Evolutionary conservation across 2,888 invertebrate genomes (phyloP), one percentile per base, ranked within the genome.

Genomic region (Lasioglossum villosulum): DNA sequence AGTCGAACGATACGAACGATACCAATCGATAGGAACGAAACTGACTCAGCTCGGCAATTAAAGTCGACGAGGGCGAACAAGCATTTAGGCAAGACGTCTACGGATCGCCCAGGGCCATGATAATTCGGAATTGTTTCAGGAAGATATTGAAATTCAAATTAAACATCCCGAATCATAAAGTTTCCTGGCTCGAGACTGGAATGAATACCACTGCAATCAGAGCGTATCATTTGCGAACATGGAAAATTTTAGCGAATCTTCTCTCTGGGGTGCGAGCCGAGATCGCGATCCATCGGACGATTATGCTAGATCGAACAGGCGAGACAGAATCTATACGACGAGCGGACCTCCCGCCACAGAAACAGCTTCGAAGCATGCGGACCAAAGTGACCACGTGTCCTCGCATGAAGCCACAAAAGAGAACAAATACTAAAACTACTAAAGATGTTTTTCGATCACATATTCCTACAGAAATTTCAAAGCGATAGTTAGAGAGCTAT

Each of bases 101-200:
- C 68, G 66, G 78, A 75, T 76, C 37, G 82, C 84, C 78, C 16
- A 59, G 23, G 23, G 84, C 74, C 39, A 78, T 63, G 75, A 78
- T 85, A 71, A 83, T 83, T 83, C 79, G 30, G 34, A 82, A 88
- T 81, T 78, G 78, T 82, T 83, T 78, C 45, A 23, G 30, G 81
- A 75, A 72, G 83, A 77, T 82, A 84, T 86, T 86, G 80, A 82
- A 86, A 84, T 86, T 86, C 80, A 84, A 82, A 87, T 86, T 82
- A 75, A 87, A 86, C 83, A 78, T 77, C 68, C 70, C 1, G 59
- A 66, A 30, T 71, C 19, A 27, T n/a, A 19, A 68, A 80, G 77
- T 78, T 83, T 42, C 42, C 27, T 30, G 45, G 80, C 66, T 78
- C 42, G 45, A 16, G 45, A 39, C 37, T 56, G 27, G 3, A 34